Evolutionary conservation across 1,140 invertebrate species (phyloP).

Genomic region (Achroia grisella): DNA sequence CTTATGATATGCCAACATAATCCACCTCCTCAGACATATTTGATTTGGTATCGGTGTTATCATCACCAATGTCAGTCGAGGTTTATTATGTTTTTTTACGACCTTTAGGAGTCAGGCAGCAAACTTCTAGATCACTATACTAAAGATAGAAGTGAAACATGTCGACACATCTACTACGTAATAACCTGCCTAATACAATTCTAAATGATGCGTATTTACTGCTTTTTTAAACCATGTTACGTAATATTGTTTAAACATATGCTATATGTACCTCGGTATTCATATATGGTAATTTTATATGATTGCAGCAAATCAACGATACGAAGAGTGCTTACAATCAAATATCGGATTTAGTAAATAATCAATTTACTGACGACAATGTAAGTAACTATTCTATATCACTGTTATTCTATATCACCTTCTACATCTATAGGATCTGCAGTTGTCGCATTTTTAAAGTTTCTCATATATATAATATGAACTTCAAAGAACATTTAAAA

Average conservation of each 20-base stretch:
- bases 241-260: too few species aligned
- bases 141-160: too few species aligned
- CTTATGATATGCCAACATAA: background rate
- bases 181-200: too few species aligned
- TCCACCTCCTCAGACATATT: background rate
- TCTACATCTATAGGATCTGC: background rate
- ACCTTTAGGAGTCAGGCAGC: too few species aligned
- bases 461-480: background rate
- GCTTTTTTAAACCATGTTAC: too few species aligned
- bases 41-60: background rate
- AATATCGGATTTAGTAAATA: constrained; percentile 59
- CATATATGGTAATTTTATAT: too few species aligned
- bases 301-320: constrained; percentile 71
- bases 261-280: too few species aligned
- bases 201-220: too few species aligned
- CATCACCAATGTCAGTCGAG: too few species aligned
- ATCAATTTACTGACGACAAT: constrained; percentile 58
- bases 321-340: constrained; percentile 69
- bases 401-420: background rate
- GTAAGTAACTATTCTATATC: constrained; percentile 37
- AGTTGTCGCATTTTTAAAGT: background rate
- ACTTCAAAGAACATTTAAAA: background rate
- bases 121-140: too few species aligned
- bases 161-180: too few species aligned
- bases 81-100: too few species aligned